Base-by-base conservation (phyloP, 2,888 invertebrate species). In the Apamea monoglypha region DNA sequence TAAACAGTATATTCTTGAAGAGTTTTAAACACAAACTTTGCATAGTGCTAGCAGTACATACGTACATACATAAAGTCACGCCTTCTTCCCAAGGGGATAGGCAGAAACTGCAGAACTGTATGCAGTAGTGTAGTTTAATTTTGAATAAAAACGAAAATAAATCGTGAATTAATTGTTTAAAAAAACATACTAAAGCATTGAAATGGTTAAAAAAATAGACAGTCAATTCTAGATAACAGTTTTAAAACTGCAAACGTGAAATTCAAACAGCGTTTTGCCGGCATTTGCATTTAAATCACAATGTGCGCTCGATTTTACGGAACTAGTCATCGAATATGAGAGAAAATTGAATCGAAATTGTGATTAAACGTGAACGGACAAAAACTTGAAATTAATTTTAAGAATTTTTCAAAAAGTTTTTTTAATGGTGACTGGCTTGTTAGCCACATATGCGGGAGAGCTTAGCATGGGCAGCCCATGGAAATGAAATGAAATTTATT, bases 261-360 rank as follows among this genome's bases (percentile, higher is more conserved):
- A 68, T 68, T 56, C 32, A 44, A 53, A 83, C 59, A 32, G 32
- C 10, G 25, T 66, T 83, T 83, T 44, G 50, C 7, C 36, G 40
- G 25, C 21, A 81, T 81, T 81, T 67, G 83, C 78, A 81, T 81
- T 78, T 83, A 61, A 83, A 81, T 77, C 70, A 61, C 78, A 29
- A 36, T 66, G 44, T 16, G 5, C 25, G 32, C 40, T 70, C 50
- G 10, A 81, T 70, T 82, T 76, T 66, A 59, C n/a, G 40, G 16
- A 64, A 70, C 44, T 69, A 66, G 69, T 32, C 8, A 59, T 36
- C 40, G 59, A 66, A 63, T 76, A n/a, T 66, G n/a, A 44, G 40
- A 70, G 56, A n/a, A 59, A 70, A 70, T 40, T 56, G 14, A 50
- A 64, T 69, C 29, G 4, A n/a, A 75, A 68, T 44, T 53, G 44